Evolutionary conservation across 2,797 vertebrate genomes (phyloP).

Genomic region (Allobates femoralis): DNA sequence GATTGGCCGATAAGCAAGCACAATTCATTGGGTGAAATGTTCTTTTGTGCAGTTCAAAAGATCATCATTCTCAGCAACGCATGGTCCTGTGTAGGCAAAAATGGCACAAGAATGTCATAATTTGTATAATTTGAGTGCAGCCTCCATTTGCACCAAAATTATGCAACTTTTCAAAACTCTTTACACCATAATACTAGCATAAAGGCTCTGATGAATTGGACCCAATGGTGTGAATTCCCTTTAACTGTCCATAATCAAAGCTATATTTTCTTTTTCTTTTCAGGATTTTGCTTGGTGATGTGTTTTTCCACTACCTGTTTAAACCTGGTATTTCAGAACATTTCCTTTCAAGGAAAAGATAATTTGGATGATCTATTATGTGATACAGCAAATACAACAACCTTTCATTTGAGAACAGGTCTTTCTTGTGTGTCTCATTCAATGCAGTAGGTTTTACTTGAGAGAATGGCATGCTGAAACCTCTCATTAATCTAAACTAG

Average conservation of each 20-base stretch:
- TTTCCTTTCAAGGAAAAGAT: too few species aligned
- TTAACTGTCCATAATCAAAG: not conserved
- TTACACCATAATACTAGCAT: too few species aligned
- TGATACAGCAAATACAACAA: constrained; percentile 24
- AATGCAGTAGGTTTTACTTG: not conserved
- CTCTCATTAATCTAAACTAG: not conserved
- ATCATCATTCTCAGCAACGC: too few species aligned
- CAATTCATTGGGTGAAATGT: too few species aligned
- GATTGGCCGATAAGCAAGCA: too few species aligned
- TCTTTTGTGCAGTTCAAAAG: too few species aligned
- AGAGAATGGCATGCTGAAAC: not conserved
- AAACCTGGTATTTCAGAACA: not conserved
- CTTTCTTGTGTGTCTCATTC: not conserved
- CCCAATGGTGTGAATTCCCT: not conserved
- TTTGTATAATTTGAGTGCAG: too few species aligned
- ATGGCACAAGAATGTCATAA: too few species aligned
- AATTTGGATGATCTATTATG: constrained; percentile 34
- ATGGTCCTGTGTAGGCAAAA: too few species aligned
- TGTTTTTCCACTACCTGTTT: not conserved
- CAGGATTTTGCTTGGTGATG: not conserved
- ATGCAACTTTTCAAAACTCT: too few species aligned
- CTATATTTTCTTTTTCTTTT: not conserved
- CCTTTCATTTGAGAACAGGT: constrained; percentile 29
- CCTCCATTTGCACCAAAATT: too few species aligned
- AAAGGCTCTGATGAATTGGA: too few species aligned